phyloP scores from a whole-genome alignment of 2,113 vertebrate genomes.

The Ceyx melanurus region DNA sequence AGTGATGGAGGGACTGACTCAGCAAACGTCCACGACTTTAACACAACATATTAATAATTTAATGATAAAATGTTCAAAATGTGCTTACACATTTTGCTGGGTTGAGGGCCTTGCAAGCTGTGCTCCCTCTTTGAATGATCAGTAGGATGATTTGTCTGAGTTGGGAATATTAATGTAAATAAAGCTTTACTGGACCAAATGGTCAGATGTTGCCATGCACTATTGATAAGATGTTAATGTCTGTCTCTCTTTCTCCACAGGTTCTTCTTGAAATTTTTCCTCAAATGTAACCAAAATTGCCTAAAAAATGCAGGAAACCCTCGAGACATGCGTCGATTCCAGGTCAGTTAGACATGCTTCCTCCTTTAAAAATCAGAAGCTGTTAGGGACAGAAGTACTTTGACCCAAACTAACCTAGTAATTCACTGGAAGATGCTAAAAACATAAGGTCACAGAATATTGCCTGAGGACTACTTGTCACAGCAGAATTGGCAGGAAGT shows the following conservation, averaged over 20 bases:
- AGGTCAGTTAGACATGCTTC: slow-evolving; percentile 79
- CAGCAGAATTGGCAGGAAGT: slow-evolving; percentile 29
- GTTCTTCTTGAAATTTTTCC: slow-evolving; percentile 99
- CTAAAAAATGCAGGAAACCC: slow-evolving; percentile 99
- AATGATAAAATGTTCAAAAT: background rate
- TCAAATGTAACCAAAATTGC: slow-evolving; percentile 99
- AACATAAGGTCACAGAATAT: slow-evolving; percentile 34
- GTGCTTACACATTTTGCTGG: background rate
- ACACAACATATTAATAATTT: background rate
- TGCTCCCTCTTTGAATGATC: background rate
- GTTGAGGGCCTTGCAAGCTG: background rate
- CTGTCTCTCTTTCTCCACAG: slow-evolving; percentile 72
- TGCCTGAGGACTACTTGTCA: background rate
- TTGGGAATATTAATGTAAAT: background rate
- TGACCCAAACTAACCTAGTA: slow-evolving; percentile 50
- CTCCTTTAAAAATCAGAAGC: slow-evolving; percentile 49
- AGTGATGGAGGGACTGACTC: background rate
- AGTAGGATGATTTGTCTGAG: background rate
- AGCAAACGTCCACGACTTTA: background rate
- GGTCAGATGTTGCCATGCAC: background rate
- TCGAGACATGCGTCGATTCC: slow-evolving; percentile 98
- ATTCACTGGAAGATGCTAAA: slow-evolving; percentile 36
- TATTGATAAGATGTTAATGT: slow-evolving; percentile 34
- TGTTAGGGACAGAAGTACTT: slow-evolving; percentile 50
- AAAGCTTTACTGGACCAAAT: background rate